These are phyloP conservation scores for Cheilosia impressa DNA, from an alignment of 2,888 invertebrate genomes.

Conservation along the genomic window DNA sequence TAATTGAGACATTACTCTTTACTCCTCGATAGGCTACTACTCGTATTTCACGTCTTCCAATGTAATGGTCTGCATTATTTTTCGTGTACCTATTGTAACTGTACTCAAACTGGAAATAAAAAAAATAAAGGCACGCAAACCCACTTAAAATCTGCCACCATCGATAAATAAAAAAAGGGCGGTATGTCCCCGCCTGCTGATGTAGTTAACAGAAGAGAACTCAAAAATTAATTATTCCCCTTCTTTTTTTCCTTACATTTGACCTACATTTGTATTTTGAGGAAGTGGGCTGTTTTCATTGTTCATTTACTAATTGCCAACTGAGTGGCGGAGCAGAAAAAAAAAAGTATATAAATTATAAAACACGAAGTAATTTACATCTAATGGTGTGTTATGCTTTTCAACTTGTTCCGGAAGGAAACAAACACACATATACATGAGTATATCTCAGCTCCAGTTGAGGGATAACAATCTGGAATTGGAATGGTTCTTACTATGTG, in stretches of 20 bases:
- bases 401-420: slow-evolving; percentile 45
- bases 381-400: slow-evolving; percentile 11
- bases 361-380: slow-evolving; percentile 35
- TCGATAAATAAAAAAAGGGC: neutral
- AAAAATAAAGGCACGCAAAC: slow-evolving; percentile 37
- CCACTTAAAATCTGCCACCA: slow-evolving; percentile 11
- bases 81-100: slow-evolving; percentile 14
- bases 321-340: neutral
- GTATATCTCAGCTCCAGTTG: slow-evolving; percentile 1
- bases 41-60: neutral
- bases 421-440: neutral
- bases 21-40: neutral
- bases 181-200: neutral
- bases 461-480: neutral
- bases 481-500: neutral
- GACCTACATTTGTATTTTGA: slow-evolving; percentile 26
- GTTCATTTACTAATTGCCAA: slow-evolving; percentile 54
- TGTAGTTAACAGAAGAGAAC: slow-evolving; percentile 28
- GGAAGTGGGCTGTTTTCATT: slow-evolving; percentile 41
- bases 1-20: slow-evolving; percentile 17
- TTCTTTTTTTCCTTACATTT: slow-evolving; percentile 22
- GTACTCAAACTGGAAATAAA: neutral
- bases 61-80: neutral
- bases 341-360: slow-evolving; percentile 2
- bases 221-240: slow-evolving; percentile 44